These are phyloP conservation scores for Ceryle rudis DNA, from an alignment of 2,797 vertebrate genomes.

Conservation along the genomic window DNA sequence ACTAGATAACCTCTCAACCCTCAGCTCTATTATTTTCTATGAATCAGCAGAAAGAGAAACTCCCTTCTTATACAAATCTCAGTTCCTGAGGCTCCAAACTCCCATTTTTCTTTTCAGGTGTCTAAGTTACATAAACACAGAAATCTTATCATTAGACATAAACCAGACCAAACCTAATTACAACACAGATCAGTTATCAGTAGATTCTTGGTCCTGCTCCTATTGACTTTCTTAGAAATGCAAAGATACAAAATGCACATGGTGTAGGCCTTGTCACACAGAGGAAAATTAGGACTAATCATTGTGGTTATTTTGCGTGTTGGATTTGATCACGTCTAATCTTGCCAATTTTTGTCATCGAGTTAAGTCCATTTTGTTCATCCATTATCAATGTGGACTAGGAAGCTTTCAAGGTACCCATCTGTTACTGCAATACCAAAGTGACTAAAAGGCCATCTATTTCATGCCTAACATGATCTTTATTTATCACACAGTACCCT, in stretches of 20 bases:
- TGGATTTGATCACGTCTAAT: not conserved
- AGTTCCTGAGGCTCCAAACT: not conserved
- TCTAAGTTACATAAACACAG: slow-evolving; percentile 44
- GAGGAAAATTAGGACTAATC: not conserved
- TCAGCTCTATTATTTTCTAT: slow-evolving; percentile 38
- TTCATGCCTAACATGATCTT: not conserved
- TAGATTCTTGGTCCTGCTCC: not conserved
- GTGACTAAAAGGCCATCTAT: not conserved
- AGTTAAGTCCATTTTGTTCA: not conserved
- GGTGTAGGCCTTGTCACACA: not conserved
- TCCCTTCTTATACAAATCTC: slow-evolving; percentile 30
- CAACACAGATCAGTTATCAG: slow-evolving; percentile 8
- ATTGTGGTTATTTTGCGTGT: not conserved
- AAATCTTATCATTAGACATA: slow-evolving; percentile 51
- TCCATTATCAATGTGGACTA: not conserved
- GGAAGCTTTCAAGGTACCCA: not conserved
- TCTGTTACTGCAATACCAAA: not conserved
- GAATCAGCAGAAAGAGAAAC: slow-evolving; percentile 46
- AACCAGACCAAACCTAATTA: slow-evolving; percentile 40
- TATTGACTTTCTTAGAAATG: not conserved
- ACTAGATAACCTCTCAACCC: slow-evolving; percentile 52
- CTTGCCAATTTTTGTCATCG: not conserved
- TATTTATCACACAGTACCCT: not conserved
- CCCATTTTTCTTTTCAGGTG: slow-evolving; percentile 57
- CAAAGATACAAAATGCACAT: not conserved